Evolutionary conservation across 2,888 invertebrate genomes (phyloP), one percentile per base, ranked within the genome.

Genomic region (Dendrolimus houi): DNA sequence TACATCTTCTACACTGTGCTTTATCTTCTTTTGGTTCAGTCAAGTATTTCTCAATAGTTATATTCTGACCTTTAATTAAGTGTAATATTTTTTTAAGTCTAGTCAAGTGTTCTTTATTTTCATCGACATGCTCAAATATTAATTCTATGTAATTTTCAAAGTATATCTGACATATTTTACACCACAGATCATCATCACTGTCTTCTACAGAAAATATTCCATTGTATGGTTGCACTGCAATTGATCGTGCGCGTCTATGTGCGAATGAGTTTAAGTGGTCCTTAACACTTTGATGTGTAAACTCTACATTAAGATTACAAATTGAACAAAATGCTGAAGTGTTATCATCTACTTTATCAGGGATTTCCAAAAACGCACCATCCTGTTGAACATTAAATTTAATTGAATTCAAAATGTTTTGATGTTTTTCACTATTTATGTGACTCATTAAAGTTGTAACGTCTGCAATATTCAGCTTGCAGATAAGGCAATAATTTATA

Each of bases 191-290:
- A n/a, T 71, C 64, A 54, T 71, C 63, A 52, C 58, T 67, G n/a
- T 69, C 70, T 57, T 77, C 73, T 0, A 81, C 75, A 13, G 79
- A 76, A 60, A 81, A 79, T 65, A 83, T 79, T 1, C 76, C 82
- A 60, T 83, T 82, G 41, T 71, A 62, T 9, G 81, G 79, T 60
- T 81, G 81, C 1, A 83, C 66, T 12, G 69, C 73, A 61, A 81
- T 76, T 1, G 77, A 65, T 52, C 72, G 66, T 10, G 73, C 74
- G 64, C 72, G 64, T 60, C 55, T 67, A 56, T 82, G 81, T 55
- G 54, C 69, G 9, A 47, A 10, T 14, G 71, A 68, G 41, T 53
- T 14, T 55, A 75, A 60, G 56, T 82, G 81, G 7, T 60, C 53
- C 55, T 63, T 59, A 2, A 78, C 57, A 8, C 60, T 57, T 9